Conservation (phyloP, 2,113 vertebrate genomes). For the Chionis minor region DNA sequence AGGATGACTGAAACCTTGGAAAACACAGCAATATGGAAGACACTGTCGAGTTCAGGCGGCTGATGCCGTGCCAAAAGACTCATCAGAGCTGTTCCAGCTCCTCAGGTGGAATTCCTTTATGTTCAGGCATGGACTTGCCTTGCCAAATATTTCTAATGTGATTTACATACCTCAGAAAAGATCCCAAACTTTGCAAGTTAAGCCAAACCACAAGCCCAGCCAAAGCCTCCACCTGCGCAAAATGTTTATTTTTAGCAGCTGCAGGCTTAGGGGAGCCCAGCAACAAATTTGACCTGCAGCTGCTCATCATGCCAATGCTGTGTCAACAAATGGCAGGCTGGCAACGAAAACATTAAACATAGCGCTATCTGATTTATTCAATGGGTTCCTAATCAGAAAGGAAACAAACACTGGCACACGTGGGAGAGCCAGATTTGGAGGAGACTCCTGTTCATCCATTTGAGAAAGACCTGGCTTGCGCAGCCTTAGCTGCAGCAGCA, state of each 20-base stretch:
- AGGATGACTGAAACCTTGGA: background rate
- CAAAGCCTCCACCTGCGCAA: slow-evolving; percentile 58
- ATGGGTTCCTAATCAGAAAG: background rate
- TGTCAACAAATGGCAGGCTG: slow-evolving; percentile 50
- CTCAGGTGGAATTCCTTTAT: slow-evolving; percentile 37
- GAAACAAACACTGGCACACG: background rate
- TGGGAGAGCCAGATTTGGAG: background rate
- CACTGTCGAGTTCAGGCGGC: background rate
- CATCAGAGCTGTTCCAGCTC: background rate
- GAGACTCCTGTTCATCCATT: background rate
- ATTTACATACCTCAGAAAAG: slow-evolving; percentile 56
- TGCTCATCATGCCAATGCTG: slow-evolving; percentile 33
- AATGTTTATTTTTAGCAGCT: slow-evolving; percentile 67
- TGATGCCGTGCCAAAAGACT: background rate
- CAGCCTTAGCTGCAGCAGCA: accelerated
- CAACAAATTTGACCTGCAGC: slow-evolving; percentile 49
- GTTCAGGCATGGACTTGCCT: slow-evolving; percentile 38
- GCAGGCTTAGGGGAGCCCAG: slow-evolving; percentile 39
- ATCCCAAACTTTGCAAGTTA: slow-evolving; percentile 44
- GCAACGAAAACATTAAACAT: background rate
- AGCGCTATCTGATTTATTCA: background rate
- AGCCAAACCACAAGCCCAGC: slow-evolving; percentile 57
- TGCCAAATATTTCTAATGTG: slow-evolving; percentile 46
- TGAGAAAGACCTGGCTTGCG: background rate
- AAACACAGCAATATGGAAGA: background rate